A percentile compares a stretch with the other conserved stretches of the same genome.
phyloP scores from a whole-genome alignment of 1,140 invertebrate genomes.

The Bombus pyrosoma region DNA sequence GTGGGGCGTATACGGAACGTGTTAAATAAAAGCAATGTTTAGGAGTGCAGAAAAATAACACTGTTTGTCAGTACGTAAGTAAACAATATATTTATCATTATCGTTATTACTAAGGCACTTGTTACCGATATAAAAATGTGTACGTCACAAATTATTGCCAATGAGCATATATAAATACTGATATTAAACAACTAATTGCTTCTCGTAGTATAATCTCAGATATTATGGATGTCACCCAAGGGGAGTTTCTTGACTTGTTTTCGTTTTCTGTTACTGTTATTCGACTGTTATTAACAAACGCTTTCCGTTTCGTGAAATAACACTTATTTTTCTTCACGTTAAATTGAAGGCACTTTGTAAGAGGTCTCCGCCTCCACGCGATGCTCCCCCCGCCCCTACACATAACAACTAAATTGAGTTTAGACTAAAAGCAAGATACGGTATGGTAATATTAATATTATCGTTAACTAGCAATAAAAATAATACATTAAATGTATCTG shows the following conservation, averaged over 20 bases:
- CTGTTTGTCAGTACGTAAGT: conserved; percentile 73
- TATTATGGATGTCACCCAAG: conserved; percentile 60
- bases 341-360: conserved; percentile 55
- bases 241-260: conserved; percentile 47
- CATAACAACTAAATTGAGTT: conserved; percentile 71
- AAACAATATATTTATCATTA: conserved; percentile 82
- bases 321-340: not conserved
- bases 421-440: conserved; percentile 75
- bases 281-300: conserved; percentile 19
- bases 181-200: conserved; percentile 79
- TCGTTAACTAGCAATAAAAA: conserved; percentile 73
- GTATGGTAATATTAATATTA: conserved; percentile 71
- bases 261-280: conserved; percentile 22
- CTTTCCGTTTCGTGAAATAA: conserved; percentile 8
- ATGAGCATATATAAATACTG: conserved; percentile 82
- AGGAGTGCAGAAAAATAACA: conserved; percentile 7
- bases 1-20: too few species aligned
- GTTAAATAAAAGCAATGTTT: not conserved
- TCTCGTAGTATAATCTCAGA: conserved; percentile 75
- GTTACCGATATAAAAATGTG: conserved; percentile 81
- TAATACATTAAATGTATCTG: conserved; percentile 68
- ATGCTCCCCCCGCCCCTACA: conserved; percentile 49
- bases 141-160: conserved; percentile 79
- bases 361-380: conserved; percentile 34
- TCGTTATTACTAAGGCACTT: conserved; percentile 80